These are phyloP conservation scores for Margaritifera margaritifera DNA, from an alignment of 2,888 invertebrate genomes.

Conservation along the genomic window DNA sequence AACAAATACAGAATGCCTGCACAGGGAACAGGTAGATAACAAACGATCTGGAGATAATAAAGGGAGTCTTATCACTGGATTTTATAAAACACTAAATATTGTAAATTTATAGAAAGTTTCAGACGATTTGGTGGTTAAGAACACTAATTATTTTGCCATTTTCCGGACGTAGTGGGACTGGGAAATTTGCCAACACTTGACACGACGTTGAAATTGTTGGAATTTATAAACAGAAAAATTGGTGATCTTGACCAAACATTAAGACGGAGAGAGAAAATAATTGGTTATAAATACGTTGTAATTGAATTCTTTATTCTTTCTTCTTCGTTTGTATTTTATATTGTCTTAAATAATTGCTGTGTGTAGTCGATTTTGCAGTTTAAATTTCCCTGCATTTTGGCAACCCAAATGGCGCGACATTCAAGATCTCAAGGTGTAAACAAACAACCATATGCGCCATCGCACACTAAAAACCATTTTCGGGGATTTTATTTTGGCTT, in stretches of 20 bases:
- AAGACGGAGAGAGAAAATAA: no score
- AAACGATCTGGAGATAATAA: conserved; percentile 12
- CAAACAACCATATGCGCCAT: not conserved
- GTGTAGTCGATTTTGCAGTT: conserved; percentile 38
- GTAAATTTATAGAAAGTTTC: not conserved
- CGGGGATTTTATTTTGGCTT: no score
- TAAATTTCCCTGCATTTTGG: conserved; percentile 66
- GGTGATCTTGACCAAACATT: no score
- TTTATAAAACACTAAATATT: conserved; percentile 4
- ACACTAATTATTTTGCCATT: conserved; percentile 16
- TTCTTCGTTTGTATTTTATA: no score
- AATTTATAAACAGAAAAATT: no score
- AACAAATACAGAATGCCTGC: conserved; percentile 71
- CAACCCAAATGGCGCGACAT: conserved; percentile 60
- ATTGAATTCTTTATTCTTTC: no score
- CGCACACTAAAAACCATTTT: no score
- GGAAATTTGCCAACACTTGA: not conserved
- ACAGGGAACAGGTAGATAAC: conserved; percentile 46
- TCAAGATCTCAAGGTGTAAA: conserved; percentile 29
- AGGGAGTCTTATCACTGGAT: conserved; percentile 6
- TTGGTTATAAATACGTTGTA: no score
- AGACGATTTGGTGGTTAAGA: no score
- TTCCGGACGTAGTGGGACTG: conserved; percentile 4
- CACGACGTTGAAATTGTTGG: no score
- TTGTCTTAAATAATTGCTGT: not conserved